Percentiles rank a stretch among this genome's conserved stretches.
Conservation (phyloP, 1,140 invertebrate species). For the Diplogasteroides magnus region DNA sequence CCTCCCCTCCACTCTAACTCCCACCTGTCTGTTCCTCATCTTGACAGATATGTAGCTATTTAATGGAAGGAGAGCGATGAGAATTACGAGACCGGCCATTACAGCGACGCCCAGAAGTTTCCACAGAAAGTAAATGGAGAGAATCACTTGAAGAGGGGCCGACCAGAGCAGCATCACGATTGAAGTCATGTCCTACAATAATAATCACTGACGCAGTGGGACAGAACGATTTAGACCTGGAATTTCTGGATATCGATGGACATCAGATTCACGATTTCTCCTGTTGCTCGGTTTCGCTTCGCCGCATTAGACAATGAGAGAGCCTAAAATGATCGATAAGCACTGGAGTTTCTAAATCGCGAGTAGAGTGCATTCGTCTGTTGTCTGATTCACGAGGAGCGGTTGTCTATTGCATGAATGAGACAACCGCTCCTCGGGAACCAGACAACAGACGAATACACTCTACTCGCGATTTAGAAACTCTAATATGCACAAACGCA, state of each 20-base stretch:
- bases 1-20: too few species aligned
- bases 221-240: too few species aligned
- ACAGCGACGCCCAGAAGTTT: slow-evolving; percentile 54
- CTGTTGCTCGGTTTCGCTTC: slow-evolving; percentile 59
- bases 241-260: slow-evolving; percentile 58
- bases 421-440: too few species aligned
- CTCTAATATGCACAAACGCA: too few species aligned
- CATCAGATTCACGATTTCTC: slow-evolving; percentile 65
- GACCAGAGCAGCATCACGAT: slow-evolving; percentile 57
- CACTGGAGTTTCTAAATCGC: too few species aligned
- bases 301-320: slow-evolving; percentile 56
- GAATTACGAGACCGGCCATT: slow-evolving; percentile 53
- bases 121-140: slow-evolving; percentile 56
- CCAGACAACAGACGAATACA: too few species aligned
- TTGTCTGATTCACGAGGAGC: too few species aligned
- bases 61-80: slow-evolving; percentile 51
- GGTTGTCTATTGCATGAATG: too few species aligned
- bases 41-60: slow-evolving; percentile 59
- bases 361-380: too few species aligned
- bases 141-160: slow-evolving; percentile 43
- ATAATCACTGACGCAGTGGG: too few species aligned
- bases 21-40: slow-evolving; percentile 58
- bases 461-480: too few species aligned
- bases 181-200: slow-evolving; percentile 60
- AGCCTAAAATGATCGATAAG: slow-evolving; percentile 42